phyloP scores from a whole-genome alignment of 2,797 vertebrate species.

The Clarias laeviceps region DNA sequence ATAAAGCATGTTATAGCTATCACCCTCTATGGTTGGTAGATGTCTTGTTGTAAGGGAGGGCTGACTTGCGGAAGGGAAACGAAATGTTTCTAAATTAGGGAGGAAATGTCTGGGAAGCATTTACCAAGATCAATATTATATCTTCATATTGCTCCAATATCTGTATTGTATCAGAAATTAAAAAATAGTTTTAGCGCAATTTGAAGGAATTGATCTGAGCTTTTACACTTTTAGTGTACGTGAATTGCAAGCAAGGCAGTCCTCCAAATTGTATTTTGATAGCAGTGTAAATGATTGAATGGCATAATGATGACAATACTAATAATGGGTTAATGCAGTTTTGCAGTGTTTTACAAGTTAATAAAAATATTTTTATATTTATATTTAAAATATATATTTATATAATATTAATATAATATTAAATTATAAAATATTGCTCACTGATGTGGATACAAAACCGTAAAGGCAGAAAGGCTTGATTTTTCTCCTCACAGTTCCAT shows the following conservation, averaged over 20 bases:
- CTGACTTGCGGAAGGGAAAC: background rate
- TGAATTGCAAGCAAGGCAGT: background rate
- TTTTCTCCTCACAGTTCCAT: background rate
- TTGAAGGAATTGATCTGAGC: background rate
- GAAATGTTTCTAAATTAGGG: background rate
- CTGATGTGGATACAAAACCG: background rate
- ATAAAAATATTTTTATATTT: background rate
- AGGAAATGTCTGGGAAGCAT: background rate
- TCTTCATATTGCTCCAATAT: conserved; percentile 1
- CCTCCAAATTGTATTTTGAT: background rate
- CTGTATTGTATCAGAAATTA: conserved; percentile 1
- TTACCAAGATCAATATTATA: conserved; percentile 19
- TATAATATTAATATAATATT: no score
- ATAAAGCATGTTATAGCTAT: background rate
- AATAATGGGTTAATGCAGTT: background rate
- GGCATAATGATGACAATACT: background rate
- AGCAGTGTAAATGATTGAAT: background rate
- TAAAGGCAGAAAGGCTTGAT: background rate
- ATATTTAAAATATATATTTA: no score
- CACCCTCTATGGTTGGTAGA: background rate
- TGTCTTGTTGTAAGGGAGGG: background rate
- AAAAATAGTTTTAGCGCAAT: background rate
- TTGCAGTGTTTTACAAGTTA: background rate
- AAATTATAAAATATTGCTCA: background rate
- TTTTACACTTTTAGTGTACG: background rate